Conservation (phyloP, 2,113 vertebrate species). For the Oncorhynchus kisutch region DNA sequence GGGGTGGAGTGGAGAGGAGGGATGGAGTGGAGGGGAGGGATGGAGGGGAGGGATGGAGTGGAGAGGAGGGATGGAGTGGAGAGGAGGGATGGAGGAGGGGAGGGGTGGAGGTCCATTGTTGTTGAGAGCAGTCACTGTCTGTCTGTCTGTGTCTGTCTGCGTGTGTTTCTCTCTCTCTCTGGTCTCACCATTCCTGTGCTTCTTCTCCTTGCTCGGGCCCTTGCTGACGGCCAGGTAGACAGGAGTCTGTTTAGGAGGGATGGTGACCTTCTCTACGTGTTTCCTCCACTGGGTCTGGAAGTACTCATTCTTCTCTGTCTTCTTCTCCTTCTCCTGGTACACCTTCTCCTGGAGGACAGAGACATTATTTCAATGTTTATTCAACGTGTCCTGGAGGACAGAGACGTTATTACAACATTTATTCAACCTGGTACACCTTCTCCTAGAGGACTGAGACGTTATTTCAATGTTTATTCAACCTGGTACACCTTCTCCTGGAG, state of each 20-base stretch:
- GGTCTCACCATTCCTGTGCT: constrained; percentile 77
- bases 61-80: too few relatives aligned
- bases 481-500: too few relatives aligned
- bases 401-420: too few relatives aligned
- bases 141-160: too few relatives aligned
- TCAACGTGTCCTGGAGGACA: constrained; percentile 78
- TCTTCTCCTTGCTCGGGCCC: constrained; percentile 84
- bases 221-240: constrained; percentile 86
- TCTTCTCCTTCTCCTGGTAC: constrained; percentile 85
- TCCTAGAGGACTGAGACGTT: too few relatives aligned
- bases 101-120: constrained; percentile 51
- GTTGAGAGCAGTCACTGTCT: constrained; percentile 81
- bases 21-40: too few relatives aligned
- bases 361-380: constrained; percentile 54
- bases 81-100: too few relatives aligned
- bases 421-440: too few relatives aligned
- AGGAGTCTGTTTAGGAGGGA: constrained; percentile 85
- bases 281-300: constrained; percentile 87
- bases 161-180: constrained; percentile 83
- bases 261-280: constrained; percentile 84
- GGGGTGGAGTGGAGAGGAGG: too few relatives aligned
- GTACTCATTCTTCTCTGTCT: constrained; percentile 83
- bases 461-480: too few relatives aligned
- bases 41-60: too few relatives aligned
- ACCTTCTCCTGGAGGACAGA: constrained; percentile 82